phyloP scores from a whole-genome alignment of 1,140 invertebrate genomes.

The Pseudobourletiella spinata region DNA sequence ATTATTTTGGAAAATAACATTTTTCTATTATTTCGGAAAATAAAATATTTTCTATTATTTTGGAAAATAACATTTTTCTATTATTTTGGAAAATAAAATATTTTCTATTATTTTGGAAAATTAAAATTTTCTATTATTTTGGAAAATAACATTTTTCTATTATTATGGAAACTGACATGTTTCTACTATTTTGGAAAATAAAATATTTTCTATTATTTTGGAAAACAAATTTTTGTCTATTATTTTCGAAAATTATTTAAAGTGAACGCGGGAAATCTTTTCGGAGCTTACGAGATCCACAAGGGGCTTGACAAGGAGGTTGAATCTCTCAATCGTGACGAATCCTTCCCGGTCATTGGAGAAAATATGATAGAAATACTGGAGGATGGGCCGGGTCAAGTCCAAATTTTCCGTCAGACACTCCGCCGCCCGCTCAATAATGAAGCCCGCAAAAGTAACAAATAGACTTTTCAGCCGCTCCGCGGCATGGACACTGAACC shows the following conservation, averaged over 20 bases:
- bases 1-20: neutral
- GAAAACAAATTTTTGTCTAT: neutral
- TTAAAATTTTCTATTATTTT: too few relatives aligned
- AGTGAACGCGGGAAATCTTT: neutral
- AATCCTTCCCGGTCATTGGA: slow-evolving; percentile 34
- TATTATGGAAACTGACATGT: neutral
- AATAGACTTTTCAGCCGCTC: slow-evolving; percentile 78
- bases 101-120: neutral
- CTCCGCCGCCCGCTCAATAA: slow-evolving; percentile 66
- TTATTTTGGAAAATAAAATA: too few relatives aligned
- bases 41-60: too few relatives aligned
- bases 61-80: neutral
- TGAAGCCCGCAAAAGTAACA: slow-evolving; percentile 74
- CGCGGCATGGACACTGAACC: slow-evolving; percentile 42
- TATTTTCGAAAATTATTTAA: neutral
- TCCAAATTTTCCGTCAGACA: slow-evolving; percentile 46
- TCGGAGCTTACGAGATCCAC: slow-evolving; percentile 35
- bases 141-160: neutral
- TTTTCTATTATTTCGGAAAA: neutral
- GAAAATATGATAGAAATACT: slow-evolving; percentile 36
- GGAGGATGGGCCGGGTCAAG: slow-evolving; percentile 24
- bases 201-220: neutral
- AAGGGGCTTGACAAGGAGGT: slow-evolving; percentile 26
- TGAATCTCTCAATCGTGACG: slow-evolving; percentile 32
- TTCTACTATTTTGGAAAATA: neutral